These are phyloP conservation scores for Cladopsammia gracilis DNA, from an alignment of 64 coral and sea anemone genomes.

Conservation along the genomic window DNA sequence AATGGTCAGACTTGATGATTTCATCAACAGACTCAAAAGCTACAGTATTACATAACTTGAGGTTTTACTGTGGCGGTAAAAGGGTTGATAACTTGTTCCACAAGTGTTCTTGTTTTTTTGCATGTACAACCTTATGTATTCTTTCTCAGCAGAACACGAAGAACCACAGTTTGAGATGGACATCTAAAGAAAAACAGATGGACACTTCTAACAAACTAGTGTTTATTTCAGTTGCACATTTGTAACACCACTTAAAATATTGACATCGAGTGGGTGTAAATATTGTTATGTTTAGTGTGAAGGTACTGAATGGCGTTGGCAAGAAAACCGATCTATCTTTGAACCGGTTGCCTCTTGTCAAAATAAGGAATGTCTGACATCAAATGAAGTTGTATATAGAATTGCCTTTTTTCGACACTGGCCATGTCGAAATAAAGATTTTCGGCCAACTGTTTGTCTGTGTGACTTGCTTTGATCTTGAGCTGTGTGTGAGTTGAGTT, in stretches of 20 bases:
- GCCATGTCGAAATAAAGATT: constrained; percentile 42
- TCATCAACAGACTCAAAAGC: too few species aligned
- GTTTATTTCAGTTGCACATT: constrained; percentile 1
- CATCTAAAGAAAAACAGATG: constrained; percentile 35
- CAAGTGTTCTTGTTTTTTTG: too few species aligned
- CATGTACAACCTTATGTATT: background rate
- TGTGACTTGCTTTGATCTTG: too few species aligned
- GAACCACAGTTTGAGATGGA: constrained; percentile 91
- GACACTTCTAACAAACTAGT: background rate
- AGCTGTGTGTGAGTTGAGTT: too few species aligned
- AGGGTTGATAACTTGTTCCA: too few species aligned
- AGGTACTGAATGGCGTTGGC: background rate
- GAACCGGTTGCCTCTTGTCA: constrained; percentile 21
- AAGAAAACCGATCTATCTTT: background rate
- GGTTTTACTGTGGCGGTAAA: too few species aligned
- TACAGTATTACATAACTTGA: too few species aligned
- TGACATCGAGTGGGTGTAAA: constrained; percentile 31
- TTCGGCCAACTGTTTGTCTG: background rate
- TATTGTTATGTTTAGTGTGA: constrained; percentile 34
- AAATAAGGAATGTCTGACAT: constrained; percentile 11
- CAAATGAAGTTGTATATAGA: constrained; percentile 45
- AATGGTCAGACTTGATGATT: too few species aligned
- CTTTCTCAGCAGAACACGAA: constrained; percentile 53
- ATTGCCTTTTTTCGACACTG: constrained; percentile 39
- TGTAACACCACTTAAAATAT: background rate